Evolutionary conservation across 2,113 vertebrate species (phyloP).

Genomic region (Mormoops blainvillei): DNA sequence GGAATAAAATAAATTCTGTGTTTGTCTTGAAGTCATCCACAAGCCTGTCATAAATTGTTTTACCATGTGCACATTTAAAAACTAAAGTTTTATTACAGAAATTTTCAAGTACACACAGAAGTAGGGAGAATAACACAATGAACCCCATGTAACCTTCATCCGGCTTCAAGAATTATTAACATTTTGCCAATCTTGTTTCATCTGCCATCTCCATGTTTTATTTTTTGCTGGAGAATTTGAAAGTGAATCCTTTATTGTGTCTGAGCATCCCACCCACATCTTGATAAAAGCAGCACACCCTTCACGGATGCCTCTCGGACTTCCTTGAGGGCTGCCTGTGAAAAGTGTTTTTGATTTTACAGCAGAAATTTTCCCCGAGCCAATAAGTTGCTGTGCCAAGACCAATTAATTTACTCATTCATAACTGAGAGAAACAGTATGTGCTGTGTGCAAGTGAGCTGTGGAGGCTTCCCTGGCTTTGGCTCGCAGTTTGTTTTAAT

Average conservation of each 20-base stretch:
- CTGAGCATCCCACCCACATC: neutral
- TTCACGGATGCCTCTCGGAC: neutral
- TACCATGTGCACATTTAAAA: neutral
- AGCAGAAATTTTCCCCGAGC: conserved; percentile 27
- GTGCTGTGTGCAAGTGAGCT: neutral
- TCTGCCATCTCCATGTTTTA: neutral
- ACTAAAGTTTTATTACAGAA: neutral
- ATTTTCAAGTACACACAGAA: conserved; percentile 9
- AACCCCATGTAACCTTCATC: neutral
- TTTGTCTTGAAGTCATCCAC: neutral
- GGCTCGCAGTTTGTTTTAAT: conserved; percentile 53
- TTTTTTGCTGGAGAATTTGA: neutral
- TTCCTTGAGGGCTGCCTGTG: neutral
- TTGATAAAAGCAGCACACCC: neutral
- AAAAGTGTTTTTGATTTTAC: conserved; percentile 44
- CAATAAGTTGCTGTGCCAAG: conserved; percentile 22
- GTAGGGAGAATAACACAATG: neutral
- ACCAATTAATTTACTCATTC: conserved; percentile 48
- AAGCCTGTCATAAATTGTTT: conserved; percentile 20
- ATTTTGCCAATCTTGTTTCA: neutral
- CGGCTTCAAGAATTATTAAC: neutral
- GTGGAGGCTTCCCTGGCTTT: neutral
- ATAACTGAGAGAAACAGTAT: neutral
- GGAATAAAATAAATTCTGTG: conserved; percentile 29
- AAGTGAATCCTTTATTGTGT: neutral